Conservation (phyloP, 2,888 invertebrate genomes). For the Lepidocyrtinus sp. region DNA sequence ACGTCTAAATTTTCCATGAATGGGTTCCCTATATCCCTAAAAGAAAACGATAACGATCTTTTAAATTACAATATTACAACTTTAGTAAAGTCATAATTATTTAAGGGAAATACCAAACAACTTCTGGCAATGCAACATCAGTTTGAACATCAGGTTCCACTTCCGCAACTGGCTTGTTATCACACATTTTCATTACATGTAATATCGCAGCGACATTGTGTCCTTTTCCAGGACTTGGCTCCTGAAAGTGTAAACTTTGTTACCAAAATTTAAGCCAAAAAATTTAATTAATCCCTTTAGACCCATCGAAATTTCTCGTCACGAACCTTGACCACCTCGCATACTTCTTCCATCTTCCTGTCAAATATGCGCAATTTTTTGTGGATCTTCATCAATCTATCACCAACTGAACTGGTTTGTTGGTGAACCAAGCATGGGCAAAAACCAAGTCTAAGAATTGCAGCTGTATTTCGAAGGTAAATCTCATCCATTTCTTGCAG, state of each 20-base stretch:
- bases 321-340: conserved; percentile 33
- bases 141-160: not conserved
- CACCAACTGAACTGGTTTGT: conserved; percentile 41
- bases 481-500: conserved; percentile 45
- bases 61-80: too few relatives aligned
- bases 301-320: too few relatives aligned
- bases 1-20: conserved; percentile 24
- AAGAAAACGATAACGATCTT: too few relatives aligned
- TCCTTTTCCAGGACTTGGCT: conserved; percentile 24
- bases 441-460: conserved; percentile 40
- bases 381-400: conserved; percentile 33
- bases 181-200: conserved; percentile 21
- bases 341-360: conserved; percentile 34
- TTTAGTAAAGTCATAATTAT: too few relatives aligned
- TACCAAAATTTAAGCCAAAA: not conserved
- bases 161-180: not conserved
- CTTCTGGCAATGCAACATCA: conserved; percentile 30
- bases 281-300: conserved; percentile 9
- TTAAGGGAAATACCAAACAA: conserved; percentile 44
- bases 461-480: conserved; percentile 36
- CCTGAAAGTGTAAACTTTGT: too few relatives aligned
- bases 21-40: conserved; percentile 40
- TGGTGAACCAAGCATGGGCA: conserved; percentile 46
- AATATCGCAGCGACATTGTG: conserved; percentile 28
- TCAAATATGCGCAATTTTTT: conserved; percentile 31